phyloP scores from a whole-genome alignment of 2,888 invertebrate species.

The Drosophila fulvimacula region DNA sequence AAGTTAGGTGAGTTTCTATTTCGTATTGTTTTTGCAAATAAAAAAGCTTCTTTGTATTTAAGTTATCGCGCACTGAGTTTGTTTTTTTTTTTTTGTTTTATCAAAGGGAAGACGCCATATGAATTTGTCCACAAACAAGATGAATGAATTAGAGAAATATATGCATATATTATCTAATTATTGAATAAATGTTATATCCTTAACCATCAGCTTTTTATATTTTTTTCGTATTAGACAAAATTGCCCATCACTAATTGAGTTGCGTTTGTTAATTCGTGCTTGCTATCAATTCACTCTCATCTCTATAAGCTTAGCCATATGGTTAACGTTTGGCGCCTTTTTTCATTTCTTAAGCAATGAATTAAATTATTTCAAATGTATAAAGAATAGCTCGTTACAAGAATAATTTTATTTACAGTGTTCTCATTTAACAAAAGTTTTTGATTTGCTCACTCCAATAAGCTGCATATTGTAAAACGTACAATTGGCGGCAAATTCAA shows the following conservation, averaged over 20 bases:
- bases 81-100: background rate
- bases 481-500: background rate
- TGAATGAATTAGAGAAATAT: background rate
- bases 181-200: background rate
- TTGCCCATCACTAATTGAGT: background rate
- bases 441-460: background rate
- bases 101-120: background rate
- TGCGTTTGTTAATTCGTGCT: background rate
- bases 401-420: background rate
- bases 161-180: background rate
- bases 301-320: background rate
- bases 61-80: conserved; percentile 9
- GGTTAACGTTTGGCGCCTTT: background rate
- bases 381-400: too few species aligned
- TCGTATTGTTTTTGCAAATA: background rate
- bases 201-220: too few species aligned
- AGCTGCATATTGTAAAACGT: background rate
- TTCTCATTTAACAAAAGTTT: background rate
- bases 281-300: background rate
- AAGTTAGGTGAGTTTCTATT: conserved; percentile 5
- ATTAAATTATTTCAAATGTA: too few species aligned
- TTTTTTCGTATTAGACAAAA: background rate
- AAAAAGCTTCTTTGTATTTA: conserved; percentile 37
- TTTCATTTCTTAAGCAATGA: too few species aligned
- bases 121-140: too few species aligned